Base-by-base conservation (phyloP, 2,113 vertebrate species). In the Labeo catla region DNA sequence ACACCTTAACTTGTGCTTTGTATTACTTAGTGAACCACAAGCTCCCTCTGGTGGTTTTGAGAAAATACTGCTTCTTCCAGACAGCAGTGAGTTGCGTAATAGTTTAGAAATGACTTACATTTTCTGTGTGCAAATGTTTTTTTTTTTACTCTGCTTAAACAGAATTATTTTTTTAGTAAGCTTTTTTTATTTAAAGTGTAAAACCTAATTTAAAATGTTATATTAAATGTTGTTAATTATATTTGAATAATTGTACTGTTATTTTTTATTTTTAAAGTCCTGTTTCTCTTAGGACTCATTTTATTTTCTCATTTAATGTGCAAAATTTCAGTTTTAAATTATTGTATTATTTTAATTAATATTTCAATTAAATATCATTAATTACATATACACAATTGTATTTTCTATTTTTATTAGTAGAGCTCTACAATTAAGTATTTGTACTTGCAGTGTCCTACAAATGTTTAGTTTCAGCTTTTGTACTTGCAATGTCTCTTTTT, bases 11-110 rank as follows among this genome's bases (percentile, higher is more conserved):
- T 28, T 73, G 45, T 61, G 23, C n/a, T 61, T 87, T 43, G 10
- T 43, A 47, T 61, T 78, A 49, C 81, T 84, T 57, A 4, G 43
- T 72, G 66, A 43, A 23, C 28, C 66, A 84, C 81, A 36, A n/a
- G 68, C 83, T 81, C 90, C 90, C 89, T 85, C 90, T 65, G 6
- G 86, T 91, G 90, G 79, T 83, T 2, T 19, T 70, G 2, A 36
- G 21, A 9, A 13, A 21, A 2, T 1, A 28, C 8, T 6, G 5
- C 21, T 4, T 23, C 15, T 7, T 21, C 39, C 8, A 45, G 68
- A 72, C 39, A 43, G 34, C 9, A 7, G 10, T 7, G 21, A 23
- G 11, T 74, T 49, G 72, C 72, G 23, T 23, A 74, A 49, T 11
- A 74, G 21, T 23, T 74, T 7, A 74, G 1, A 47, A 12, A 74